phyloP scores from a whole-genome alignment of 2,113 vertebrate genomes.

The Ptilorrhoa leucosticta region DNA sequence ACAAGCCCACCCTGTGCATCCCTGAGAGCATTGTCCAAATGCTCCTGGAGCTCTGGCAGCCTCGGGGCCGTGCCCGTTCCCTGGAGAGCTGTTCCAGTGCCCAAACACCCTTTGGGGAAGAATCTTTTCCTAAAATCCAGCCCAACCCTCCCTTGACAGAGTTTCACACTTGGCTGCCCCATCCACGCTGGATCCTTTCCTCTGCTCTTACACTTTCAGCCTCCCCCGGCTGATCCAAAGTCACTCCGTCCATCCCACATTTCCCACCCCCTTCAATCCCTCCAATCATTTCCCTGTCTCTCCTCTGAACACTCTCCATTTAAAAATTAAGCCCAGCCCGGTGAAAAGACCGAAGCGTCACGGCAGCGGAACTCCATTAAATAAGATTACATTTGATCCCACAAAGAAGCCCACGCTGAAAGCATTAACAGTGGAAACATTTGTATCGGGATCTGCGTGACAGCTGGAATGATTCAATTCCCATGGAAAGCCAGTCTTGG shows the following conservation, averaged over 20 bases:
- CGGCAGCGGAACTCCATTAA: not conserved
- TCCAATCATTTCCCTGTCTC: not conserved
- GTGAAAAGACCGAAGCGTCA: not conserved
- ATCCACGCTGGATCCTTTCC: not conserved
- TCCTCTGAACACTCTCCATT: not conserved
- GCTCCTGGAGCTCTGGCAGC: not conserved
- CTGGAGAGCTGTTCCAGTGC: not conserved
- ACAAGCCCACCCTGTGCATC: not conserved
- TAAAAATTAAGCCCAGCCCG: not conserved
- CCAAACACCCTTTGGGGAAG: not conserved
- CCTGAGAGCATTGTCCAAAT: not conserved
- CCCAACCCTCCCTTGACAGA: not conserved
- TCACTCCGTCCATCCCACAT: rapidly evolving
- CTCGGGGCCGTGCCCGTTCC: not conserved
- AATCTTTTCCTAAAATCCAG: not conserved
- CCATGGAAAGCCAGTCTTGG: not conserved
- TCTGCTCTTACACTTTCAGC: not conserved
- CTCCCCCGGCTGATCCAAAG: not conserved
- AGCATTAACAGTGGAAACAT: not conserved
- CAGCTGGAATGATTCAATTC: constrained; percentile 15
- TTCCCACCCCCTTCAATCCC: not conserved
- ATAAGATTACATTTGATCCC: not conserved
- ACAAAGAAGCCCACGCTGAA: not conserved
- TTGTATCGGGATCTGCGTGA: not conserved
- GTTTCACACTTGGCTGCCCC: not conserved